These are phyloP conservation scores for Drosophila truncata DNA, from an alignment of 1,140 invertebrate genomes.

Conservation along the genomic window DNA sequence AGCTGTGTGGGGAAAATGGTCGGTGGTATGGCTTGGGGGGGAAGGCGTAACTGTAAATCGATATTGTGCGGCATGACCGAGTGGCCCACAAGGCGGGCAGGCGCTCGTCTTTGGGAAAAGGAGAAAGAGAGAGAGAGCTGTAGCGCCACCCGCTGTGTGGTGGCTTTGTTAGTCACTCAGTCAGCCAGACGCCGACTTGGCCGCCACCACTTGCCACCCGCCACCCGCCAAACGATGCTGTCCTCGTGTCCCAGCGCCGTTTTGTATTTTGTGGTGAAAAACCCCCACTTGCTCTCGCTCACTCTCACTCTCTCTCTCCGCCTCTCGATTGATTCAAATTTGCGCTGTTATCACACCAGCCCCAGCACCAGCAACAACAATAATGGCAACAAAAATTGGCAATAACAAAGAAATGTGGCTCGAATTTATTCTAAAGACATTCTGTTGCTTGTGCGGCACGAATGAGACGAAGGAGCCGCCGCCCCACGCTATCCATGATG, in stretches of 20 bases:
- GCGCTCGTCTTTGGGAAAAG: conserved; percentile 18
- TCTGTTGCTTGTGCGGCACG: conserved; percentile 50
- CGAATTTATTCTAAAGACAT: conserved; percentile 70
- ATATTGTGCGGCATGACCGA: conserved; percentile 83
- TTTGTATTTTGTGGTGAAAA: conserved; percentile 76
- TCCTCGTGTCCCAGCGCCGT: conserved; percentile 35
- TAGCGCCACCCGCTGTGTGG: conserved; percentile 49
- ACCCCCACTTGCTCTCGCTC: conserved; percentile 58
- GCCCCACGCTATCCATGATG: conserved; percentile 47
- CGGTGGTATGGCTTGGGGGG: too few species aligned
- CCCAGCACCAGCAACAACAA: conserved; percentile 35
- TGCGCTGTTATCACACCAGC: conserved; percentile 72
- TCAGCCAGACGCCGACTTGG: conserved; percentile 63
- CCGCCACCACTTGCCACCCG: neutral
- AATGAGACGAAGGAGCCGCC: conserved; percentile 27
- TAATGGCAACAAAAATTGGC: conserved; percentile 33
- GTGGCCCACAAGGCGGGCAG: conserved; percentile 72
- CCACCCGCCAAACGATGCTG: conserved; percentile 26
- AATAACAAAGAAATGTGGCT: conserved; percentile 69
- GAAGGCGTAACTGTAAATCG: conserved; percentile 65
- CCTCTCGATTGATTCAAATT: conserved; percentile 56
- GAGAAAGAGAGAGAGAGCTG: neutral
- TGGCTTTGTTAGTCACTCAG: conserved; percentile 62
- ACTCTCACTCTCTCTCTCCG: conserved; percentile 10
- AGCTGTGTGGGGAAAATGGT: conserved; percentile 30